Evolutionary conservation across 1,140 invertebrate genomes (phyloP), one percentile per base, ranked within the genome.

Genomic region (Helicorthomorpha holstii): DNA sequence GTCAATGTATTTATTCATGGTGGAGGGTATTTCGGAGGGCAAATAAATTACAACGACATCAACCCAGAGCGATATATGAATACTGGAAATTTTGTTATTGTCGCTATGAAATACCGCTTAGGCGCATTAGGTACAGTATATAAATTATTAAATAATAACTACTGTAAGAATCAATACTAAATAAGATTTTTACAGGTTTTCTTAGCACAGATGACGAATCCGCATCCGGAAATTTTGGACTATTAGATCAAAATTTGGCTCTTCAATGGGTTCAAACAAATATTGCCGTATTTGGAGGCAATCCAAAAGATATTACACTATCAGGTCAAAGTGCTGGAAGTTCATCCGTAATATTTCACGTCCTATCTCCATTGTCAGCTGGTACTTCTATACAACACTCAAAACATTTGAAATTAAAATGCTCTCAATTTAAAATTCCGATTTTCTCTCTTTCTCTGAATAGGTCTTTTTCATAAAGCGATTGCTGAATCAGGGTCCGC

Each of bases 91-190:
- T 60, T 75, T 27, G 68, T 78, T 10, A 62, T 79, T 1, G 73
- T 78, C 1, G 74, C 75, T 2, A 64, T 78, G 42, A 78, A 79
- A 55, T 79, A 79, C 59, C 64, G 76, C 25, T 60, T 78, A 1
- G 75, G 74, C 48, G 65, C 73, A 29, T 60, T 78, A 23, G 74
- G 73, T 73, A 3, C 19, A 16, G 16, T 7, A 34, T 34, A 34
- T 16, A 16, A 7, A 7, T 34, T 34, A 7, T 34, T 7, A 34
- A 34, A 7, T 34, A 16, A 34, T 34, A 16, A 16, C 7, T 34
- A 16, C 7, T 34, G 29, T 7, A 7, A 34, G 16, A 7, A 7
- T 34, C 7, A 46, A 46, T 46, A 4, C 44, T 46, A 25, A 46
- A 7, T 10, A 4, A 7, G 19, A 22, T 46, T 7, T 46, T 46